phyloP scores from a whole-genome alignment of 2,797 vertebrate genomes.

The Hybognathus amarus region DNA sequence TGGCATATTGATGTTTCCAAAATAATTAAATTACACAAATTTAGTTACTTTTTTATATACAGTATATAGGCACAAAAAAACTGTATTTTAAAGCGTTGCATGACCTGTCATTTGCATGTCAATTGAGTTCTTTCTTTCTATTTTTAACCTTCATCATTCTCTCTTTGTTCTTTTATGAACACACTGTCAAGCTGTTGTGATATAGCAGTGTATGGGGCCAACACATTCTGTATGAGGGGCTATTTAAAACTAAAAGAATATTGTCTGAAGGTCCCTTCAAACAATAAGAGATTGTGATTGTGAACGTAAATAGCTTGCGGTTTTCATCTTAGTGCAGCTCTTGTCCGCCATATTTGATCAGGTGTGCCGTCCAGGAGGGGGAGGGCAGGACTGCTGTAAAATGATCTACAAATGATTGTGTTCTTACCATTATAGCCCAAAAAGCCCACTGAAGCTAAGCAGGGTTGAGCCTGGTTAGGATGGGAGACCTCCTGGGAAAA shows the following conservation, averaged over 20 bases:
- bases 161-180: constrained; percentile 40
- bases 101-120: constrained; percentile 38
- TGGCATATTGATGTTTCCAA: no score
- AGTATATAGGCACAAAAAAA: no score
- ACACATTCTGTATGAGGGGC: not conserved
- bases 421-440: not conserved
- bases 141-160: constrained; percentile 32
- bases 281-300: constrained; percentile 8
- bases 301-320: constrained; percentile 21
- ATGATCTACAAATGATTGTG: not conserved
- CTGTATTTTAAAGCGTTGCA: no score
- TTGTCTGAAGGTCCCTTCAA: constrained; percentile 20
- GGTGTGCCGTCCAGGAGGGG: not conserved
- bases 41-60: no score
- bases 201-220: not conserved
- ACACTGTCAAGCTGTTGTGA: not conserved
- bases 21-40: no score
- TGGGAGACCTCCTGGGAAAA: no score
- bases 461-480: no score
- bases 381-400: not conserved
- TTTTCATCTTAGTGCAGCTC: constrained; percentile 19
- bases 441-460: no score
- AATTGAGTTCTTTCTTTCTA: not conserved
- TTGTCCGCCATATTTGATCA: constrained; percentile 47
- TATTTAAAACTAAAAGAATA: constrained; percentile 19